Conservation (phyloP, 2,113 vertebrate genomes). For the Noturus placidus region DNA sequence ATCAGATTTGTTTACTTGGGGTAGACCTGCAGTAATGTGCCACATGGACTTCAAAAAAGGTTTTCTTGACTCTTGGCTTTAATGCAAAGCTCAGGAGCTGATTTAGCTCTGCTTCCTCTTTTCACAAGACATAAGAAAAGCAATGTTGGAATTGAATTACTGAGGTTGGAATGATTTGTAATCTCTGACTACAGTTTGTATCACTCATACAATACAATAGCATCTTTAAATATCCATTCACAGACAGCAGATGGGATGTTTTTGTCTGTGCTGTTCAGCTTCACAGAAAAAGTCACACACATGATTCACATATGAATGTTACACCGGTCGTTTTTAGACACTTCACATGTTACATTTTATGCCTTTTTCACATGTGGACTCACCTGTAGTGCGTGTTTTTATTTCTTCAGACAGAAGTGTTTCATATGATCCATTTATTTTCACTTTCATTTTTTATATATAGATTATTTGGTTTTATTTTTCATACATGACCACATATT, state of each 20-base stretch:
- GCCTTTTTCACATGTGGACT: neutral
- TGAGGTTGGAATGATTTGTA: neutral
- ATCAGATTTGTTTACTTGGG: slow-evolving; percentile 7
- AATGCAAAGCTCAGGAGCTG: neutral
- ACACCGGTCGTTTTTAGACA: neutral
- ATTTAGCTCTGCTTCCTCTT: slow-evolving; percentile 19
- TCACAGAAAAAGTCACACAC: neutral
- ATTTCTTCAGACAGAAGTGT: neutral
- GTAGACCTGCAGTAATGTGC: slow-evolving; percentile 15
- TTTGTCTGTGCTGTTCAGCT: neutral
- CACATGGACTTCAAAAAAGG: slow-evolving; percentile 27
- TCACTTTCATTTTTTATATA: neutral
- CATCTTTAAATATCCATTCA: slow-evolving; percentile 14
- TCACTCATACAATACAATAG: neutral
- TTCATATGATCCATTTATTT: neutral
- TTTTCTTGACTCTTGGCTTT: slow-evolving; percentile 17
- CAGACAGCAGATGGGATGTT: neutral
- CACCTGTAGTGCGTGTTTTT: neutral
- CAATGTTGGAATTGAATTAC: neutral
- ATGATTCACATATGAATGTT: neutral
- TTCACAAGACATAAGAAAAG: neutral
- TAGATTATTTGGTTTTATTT: neutral
- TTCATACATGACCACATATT: neutral
- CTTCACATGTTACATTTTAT: neutral
- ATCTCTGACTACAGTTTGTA: neutral